Conservation (phyloP, 53 echinoderm and acorn worm genomes). For the Henricia sp. region DNA sequence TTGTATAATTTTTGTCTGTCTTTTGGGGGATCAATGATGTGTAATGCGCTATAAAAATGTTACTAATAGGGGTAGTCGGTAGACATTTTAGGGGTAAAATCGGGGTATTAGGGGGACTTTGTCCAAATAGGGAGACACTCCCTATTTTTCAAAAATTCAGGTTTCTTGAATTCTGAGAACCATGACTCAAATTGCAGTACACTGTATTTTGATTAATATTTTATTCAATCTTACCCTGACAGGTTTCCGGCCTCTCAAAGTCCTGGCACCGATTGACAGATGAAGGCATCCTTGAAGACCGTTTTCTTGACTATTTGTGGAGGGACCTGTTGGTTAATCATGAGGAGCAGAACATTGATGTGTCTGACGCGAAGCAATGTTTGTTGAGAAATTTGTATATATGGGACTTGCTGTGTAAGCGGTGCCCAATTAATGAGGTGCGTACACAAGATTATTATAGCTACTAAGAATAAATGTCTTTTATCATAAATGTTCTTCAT, state of each 20-base stretch:
- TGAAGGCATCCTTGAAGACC: constrained; percentile 68
- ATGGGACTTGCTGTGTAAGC: constrained; percentile 75
- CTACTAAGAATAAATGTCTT: too few relatives aligned
- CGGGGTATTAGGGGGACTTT: too few relatives aligned
- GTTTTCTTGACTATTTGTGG: constrained; percentile 70
- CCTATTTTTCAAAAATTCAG: too few relatives aligned
- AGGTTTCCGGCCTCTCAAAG: constrained; percentile 58
- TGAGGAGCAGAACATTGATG: not conserved
- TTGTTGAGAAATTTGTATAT: constrained; percentile 64
- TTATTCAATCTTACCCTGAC: not conserved
- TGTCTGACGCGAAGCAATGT: constrained; percentile 49
- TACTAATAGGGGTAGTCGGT: too few relatives aligned
- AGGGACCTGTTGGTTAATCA: constrained; percentile 29
- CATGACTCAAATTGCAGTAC: not conserved
- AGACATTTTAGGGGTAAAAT: too few relatives aligned
- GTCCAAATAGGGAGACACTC: too few relatives aligned
- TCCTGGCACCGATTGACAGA: constrained; percentile 62
- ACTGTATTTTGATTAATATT: not conserved
- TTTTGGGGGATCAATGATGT: too few relatives aligned
- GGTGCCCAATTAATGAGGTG: constrained; percentile 20
- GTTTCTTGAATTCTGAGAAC: too few relatives aligned
- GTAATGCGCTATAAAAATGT: too few relatives aligned
- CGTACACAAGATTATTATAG: too few relatives aligned
- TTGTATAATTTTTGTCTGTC: too few relatives aligned
- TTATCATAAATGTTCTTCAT: too few relatives aligned